phyloP scores from a whole-genome alignment of 2,888 invertebrate species.

The Belgica antarctica region DNA sequence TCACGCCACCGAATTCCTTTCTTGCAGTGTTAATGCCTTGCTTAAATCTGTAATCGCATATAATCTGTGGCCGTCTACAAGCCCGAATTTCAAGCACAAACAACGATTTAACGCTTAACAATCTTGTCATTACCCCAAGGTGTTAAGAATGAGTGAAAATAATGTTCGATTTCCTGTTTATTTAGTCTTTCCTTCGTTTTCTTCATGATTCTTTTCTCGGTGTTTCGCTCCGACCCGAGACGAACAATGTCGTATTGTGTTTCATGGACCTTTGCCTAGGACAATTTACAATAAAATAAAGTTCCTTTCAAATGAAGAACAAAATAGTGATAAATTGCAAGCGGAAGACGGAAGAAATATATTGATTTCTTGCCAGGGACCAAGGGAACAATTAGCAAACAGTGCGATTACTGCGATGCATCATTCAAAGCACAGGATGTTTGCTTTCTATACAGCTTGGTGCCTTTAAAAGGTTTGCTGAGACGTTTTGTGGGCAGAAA shows the following conservation, averaged over 20 bases:
- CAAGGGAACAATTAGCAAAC: constrained; percentile 23
- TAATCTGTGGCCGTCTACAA: no score
- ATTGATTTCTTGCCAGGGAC: constrained; percentile 33
- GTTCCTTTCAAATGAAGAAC: constrained; percentile 40
- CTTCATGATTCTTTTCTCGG: background rate
- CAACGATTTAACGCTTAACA: no score
- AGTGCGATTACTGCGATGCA: constrained; percentile 41
- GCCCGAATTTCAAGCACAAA: no score
- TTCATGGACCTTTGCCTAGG: background rate
- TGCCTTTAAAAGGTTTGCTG: background rate
- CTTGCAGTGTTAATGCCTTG: no score
- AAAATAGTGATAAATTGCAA: constrained; percentile 44
- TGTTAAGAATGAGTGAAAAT: constrained; percentile 40
- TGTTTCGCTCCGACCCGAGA: no score
- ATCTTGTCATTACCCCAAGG: background rate
- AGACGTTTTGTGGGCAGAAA: no score
- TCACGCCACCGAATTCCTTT: no score
- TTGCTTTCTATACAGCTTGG: background rate
- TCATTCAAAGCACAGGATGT: constrained; percentile 19
- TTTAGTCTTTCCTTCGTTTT: background rate
- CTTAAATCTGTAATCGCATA: no score
- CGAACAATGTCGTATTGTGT: no score
- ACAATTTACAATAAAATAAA: constrained; percentile 9
- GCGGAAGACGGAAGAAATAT: constrained; percentile 40
- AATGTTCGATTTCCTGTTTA: constrained; percentile 37